Conservation (phyloP, 2,113 vertebrate genomes). For the Sinocyclocheilus maitianheensis region DNA sequence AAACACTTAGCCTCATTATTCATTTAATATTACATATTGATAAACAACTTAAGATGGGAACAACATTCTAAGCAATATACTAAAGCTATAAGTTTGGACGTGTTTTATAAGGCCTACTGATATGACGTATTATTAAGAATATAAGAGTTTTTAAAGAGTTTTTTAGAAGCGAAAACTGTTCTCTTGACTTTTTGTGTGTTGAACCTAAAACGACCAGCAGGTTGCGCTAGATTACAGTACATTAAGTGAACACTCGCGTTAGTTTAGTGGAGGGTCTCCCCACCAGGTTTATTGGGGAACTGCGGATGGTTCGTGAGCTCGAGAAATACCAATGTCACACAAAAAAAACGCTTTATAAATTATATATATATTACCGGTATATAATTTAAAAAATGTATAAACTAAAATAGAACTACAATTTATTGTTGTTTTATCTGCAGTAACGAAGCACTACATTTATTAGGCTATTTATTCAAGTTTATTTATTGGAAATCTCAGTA, state of each 20-base stretch:
- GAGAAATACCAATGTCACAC: background rate
- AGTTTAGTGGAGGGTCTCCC: background rate
- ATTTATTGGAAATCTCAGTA: background rate
- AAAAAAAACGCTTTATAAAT: background rate
- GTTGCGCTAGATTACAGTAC: constrained; percentile 20
- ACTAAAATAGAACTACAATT: background rate
- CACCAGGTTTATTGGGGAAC: background rate
- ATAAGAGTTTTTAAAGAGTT: background rate
- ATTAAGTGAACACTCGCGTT: background rate
- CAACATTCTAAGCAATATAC: background rate
- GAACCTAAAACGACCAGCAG: constrained; percentile 21
- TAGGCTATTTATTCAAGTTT: background rate
- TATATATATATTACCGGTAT: background rate
- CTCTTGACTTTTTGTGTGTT: background rate
- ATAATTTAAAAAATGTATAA: background rate
- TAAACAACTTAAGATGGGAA: background rate
- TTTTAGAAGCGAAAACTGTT: background rate
- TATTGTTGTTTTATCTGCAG: background rate
- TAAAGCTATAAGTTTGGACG: background rate
- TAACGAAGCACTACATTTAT: too few relatives aligned
- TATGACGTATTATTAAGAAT: background rate
- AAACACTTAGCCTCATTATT: background rate
- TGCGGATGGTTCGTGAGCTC: background rate
- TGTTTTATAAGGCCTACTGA: background rate
- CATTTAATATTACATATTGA: background rate